Conservation (phyloP, 2,888 invertebrate genomes). For the Leucophenga maculata region DNA sequence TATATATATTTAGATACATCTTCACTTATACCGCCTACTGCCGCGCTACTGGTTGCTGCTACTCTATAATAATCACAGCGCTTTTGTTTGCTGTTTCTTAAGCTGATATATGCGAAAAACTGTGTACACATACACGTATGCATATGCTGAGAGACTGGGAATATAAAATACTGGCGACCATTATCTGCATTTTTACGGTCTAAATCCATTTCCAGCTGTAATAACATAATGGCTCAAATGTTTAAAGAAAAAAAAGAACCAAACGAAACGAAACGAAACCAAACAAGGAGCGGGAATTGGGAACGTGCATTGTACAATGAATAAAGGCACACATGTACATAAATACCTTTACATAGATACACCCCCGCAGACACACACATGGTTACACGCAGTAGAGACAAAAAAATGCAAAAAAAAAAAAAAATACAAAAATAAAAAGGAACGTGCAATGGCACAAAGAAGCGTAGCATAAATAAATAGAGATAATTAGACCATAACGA, state of each 20-base stretch:
- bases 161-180: constrained; percentile 19
- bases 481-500: constrained; percentile 65
- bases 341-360: background rate
- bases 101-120: no score
- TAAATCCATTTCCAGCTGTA: constrained; percentile 58
- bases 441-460: constrained; percentile 39
- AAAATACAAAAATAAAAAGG: constrained; percentile 31
- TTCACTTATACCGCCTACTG: background rate
- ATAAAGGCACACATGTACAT: constrained; percentile 44
- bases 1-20: background rate
- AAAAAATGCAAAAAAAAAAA: constrained; percentile 34
- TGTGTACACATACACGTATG: no score
- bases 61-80: background rate
- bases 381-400: constrained; percentile 25
- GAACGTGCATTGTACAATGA: background rate
- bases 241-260: constrained; percentile 37
- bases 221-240: constrained; percentile 57
- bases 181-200: constrained; percentile 55
- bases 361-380: no score
- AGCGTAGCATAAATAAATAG: constrained; percentile 62
- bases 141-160: background rate
- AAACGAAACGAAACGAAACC: no score
- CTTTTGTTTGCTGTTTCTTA: constrained; percentile 1
- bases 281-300: background rate
- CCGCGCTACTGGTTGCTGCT: no score